Conservation (phyloP, 2,888 invertebrate species). For the Spicauda simplicius region DNA sequence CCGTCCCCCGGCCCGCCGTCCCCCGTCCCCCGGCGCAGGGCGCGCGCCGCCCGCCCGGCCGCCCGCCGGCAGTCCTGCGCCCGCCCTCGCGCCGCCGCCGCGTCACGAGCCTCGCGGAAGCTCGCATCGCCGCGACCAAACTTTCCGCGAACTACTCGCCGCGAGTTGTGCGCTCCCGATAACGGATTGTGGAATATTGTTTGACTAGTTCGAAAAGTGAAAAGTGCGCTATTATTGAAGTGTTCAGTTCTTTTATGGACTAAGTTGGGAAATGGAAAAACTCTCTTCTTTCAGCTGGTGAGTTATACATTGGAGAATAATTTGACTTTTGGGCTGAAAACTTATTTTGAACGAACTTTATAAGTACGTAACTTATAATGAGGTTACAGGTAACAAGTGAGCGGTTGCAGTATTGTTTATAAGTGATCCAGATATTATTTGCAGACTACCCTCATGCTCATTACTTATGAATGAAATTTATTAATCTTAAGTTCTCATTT, state of each 20-base stretch:
- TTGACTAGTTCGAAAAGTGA: slow-evolving; percentile 33
- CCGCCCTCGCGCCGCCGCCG: slow-evolving; percentile 35
- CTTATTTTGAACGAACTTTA: no score
- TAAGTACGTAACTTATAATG: no score
- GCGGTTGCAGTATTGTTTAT: no score
- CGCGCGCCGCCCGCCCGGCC: slow-evolving; percentile 20
- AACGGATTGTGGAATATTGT: slow-evolving; percentile 21
- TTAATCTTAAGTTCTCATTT: no score
- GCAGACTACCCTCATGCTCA: no score
- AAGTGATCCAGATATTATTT: no score
- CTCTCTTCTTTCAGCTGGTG: slow-evolving; percentile 9
- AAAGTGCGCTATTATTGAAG: slow-evolving; percentile 24
- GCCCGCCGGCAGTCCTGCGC: slow-evolving; percentile 44
- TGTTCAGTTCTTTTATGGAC: slow-evolving; percentile 31
- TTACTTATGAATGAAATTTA: no score
- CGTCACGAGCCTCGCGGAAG: slow-evolving; percentile 23
- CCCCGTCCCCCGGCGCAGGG: background rate
- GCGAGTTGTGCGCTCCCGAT: slow-evolving; percentile 13
- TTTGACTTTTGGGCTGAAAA: background rate
- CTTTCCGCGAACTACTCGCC: slow-evolving; percentile 21
- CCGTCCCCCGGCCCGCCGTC: slow-evolving; percentile 26
- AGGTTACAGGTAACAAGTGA: no score
- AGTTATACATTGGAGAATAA: background rate
- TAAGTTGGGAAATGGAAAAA: slow-evolving; percentile 28
- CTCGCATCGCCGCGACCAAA: slow-evolving; percentile 35